These are phyloP conservation scores for Sylvia atricapilla DNA, from an alignment of 2,113 vertebrate genomes.

Conservation along the genomic window DNA sequence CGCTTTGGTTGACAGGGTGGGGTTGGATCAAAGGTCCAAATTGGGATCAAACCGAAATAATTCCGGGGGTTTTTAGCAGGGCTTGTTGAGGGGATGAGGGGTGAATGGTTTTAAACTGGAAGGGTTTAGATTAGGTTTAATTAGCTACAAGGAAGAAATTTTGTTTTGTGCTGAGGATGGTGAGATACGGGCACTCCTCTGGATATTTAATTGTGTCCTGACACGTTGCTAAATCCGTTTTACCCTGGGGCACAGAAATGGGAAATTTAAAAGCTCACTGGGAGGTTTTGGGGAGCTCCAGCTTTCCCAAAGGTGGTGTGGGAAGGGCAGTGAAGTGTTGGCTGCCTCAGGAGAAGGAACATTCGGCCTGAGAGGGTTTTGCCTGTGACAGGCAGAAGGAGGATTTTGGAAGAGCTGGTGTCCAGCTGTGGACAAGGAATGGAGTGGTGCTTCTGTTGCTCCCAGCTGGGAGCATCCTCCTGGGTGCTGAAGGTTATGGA, in stretches of 20 bases:
- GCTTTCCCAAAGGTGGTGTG: background rate
- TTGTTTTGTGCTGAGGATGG: background rate
- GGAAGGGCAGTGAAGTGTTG: background rate
- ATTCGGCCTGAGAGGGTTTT: background rate
- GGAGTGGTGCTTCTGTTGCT: background rate
- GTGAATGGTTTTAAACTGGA: background rate
- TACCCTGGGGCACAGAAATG: background rate
- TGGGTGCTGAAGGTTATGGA: no score
- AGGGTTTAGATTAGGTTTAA: background rate
- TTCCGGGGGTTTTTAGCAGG: background rate
- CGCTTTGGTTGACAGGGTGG: accelerated
- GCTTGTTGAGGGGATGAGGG: background rate
- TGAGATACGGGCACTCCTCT: background rate
- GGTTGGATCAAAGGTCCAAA: background rate
- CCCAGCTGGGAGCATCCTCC: background rate
- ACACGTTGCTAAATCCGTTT: background rate
- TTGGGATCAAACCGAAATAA: background rate
- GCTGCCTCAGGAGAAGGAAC: background rate
- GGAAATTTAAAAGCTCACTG: background rate
- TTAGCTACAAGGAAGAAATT: background rate
- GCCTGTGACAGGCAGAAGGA: background rate
- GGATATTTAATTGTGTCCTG: background rate
- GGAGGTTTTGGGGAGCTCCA: background rate
- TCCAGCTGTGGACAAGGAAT: background rate
- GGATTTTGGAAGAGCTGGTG: background rate